Percentiles rank a stretch among this genome's conserved stretches.
Evolutionary conservation across 2,113 vertebrate species (phyloP).

Genomic region (Mobula birostris): DNA sequence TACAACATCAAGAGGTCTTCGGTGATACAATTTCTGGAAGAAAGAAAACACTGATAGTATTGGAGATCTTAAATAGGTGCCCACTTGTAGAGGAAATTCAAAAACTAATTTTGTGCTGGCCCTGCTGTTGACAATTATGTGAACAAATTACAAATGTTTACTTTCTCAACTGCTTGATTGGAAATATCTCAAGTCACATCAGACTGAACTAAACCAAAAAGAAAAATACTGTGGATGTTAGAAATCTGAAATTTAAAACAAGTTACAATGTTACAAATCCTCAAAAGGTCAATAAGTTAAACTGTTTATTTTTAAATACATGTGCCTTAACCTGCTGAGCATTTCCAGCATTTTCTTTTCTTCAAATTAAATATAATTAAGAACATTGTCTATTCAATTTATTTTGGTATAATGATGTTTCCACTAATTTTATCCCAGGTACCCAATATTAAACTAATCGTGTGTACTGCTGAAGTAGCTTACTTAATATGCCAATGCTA

Average conservation of each 20-base stretch:
- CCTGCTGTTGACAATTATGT: background rate
- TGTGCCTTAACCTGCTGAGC: background rate
- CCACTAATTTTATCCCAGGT: background rate
- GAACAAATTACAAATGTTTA: conserved; percentile 25
- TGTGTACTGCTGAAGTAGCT: background rate
- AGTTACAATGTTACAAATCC: background rate
- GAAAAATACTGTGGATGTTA: background rate
- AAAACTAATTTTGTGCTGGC: background rate
- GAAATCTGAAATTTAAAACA: conserved; percentile 1
- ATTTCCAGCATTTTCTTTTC: background rate
- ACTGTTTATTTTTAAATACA: background rate
- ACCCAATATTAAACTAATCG: background rate
- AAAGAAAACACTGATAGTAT: background rate
- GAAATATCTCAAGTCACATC: conserved; percentile 12
- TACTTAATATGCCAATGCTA: background rate
- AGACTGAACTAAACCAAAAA: background rate
- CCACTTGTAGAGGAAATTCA: background rate
- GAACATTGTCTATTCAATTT: background rate
- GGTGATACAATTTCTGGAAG: conserved; percentile 23
- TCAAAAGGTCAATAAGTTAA: background rate
- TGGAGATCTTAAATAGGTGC: background rate
- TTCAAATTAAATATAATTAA: background rate
- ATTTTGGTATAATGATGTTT: background rate
- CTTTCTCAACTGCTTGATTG: background rate
- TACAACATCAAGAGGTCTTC: conserved; percentile 19